Evolutionary conservation across 2,888 invertebrate species (phyloP).

Genomic region (Noctuana brunneofusca): DNA sequence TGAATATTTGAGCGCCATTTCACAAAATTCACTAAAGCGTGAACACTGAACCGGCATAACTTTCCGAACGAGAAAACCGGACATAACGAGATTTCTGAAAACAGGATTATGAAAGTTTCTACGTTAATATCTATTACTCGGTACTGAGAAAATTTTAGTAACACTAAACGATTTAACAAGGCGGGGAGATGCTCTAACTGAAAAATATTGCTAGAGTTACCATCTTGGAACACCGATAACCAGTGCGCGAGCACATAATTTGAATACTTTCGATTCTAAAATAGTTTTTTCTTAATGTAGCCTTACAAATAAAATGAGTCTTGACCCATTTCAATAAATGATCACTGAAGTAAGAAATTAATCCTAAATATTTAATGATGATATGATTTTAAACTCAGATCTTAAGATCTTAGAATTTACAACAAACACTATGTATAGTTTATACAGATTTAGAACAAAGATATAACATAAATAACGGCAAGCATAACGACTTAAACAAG

Average conservation of each 20-base stretch:
- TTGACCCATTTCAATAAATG: too few species aligned
- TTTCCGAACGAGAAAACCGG: slow-evolving; percentile 8
- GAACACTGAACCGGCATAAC: slow-evolving; percentile 1
- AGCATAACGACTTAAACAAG: background rate
- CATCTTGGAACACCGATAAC: background rate
- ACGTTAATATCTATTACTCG: slow-evolving; percentile 19
- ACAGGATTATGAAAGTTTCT: slow-evolving; percentile 9
- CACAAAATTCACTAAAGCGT: slow-evolving; percentile 13
- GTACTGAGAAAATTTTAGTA: background rate
- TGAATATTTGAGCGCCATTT: slow-evolving; percentile 5
- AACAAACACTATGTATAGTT: background rate
- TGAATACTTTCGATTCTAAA: background rate
- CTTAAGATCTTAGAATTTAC: slow-evolving; percentile 1
- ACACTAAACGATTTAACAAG: background rate
- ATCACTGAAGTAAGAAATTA: background rate
- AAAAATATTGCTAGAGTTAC: background rate
- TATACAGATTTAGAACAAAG: slow-evolving; percentile 1
- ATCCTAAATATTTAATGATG: background rate
- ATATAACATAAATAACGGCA: background rate
- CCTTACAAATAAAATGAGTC: background rate
- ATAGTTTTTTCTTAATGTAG: background rate
- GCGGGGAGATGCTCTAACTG: background rate
- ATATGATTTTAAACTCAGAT: background rate
- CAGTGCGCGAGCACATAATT: background rate
- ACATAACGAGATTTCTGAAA: slow-evolving; percentile 3